Percentiles rank a stretch among this genome's conserved stretches.
Evolutionary conservation across 2,888 invertebrate genomes (phyloP).

Genomic region (Sarcophaga subvicina): DNA sequence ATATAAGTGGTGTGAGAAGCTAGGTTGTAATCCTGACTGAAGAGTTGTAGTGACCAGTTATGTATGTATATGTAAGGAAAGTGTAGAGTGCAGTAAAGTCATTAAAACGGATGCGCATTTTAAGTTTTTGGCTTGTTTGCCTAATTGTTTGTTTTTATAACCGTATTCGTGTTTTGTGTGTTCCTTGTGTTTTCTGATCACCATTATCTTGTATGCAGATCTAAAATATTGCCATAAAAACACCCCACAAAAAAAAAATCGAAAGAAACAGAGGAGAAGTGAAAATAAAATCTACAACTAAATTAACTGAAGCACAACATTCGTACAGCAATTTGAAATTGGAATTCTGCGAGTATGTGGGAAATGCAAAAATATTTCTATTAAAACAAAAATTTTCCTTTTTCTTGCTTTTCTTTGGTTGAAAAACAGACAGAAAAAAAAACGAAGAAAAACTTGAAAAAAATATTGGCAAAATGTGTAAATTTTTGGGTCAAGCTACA

Average conservation of each 20-base stretch:
- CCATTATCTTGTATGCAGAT: neutral
- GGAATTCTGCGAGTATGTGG: constrained; percentile 36
- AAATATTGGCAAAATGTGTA: constrained; percentile 37
- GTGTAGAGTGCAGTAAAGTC: no score
- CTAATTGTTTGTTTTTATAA: constrained; percentile 31
- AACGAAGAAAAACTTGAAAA: neutral
- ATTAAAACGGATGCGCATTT: no score
- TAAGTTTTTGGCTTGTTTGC: constrained; percentile 25
- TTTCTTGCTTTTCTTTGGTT: constrained; percentile 43
- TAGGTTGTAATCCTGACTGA: no score
- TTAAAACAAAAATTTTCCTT: constrained; percentile 48
- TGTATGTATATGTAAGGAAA: no score
- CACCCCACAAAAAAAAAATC: neutral
- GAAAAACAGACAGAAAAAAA: constrained; percentile 12
- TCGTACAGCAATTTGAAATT: constrained; percentile 27
- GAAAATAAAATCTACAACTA: neutral
- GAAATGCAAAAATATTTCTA: no score
- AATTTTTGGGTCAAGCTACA: constrained; percentile 66
- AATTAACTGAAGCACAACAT: constrained; percentile 20
- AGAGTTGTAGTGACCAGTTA: no score
- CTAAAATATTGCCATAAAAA: no score
- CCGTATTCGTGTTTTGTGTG: neutral
- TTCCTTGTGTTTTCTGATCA: neutral
- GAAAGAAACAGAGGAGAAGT: constrained; percentile 20
- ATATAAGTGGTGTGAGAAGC: no score